phyloP scores from a whole-genome alignment of 2,797 vertebrate genomes.

The Molossus molossus region DNA sequence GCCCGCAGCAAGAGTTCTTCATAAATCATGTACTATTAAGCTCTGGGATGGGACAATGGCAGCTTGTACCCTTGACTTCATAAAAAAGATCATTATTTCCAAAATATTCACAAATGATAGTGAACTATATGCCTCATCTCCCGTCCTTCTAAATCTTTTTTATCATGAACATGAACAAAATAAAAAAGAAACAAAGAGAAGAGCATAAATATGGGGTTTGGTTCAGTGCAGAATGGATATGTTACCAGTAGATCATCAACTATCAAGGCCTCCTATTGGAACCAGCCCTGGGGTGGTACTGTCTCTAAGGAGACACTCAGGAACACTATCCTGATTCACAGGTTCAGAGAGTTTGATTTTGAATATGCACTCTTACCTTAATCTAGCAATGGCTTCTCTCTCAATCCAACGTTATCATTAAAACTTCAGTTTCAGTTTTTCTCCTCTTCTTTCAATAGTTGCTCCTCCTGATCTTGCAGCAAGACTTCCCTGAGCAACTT shows the following conservation, averaged over 20 bases:
- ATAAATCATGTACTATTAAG: neutral
- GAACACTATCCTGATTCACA: neutral
- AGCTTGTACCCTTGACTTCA: neutral
- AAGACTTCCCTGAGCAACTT: neutral
- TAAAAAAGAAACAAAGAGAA: constrained; percentile 21
- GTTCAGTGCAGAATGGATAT: neutral
- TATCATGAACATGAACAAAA: constrained; percentile 34
- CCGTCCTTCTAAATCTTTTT: constrained; percentile 25
- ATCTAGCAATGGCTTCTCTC: neutral
- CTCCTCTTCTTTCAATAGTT: neutral
- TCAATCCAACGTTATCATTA: neutral
- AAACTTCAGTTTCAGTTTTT: neutral
- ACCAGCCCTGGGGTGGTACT: neutral
- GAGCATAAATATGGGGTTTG: neutral
- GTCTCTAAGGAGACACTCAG: neutral
- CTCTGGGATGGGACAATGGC: neutral
- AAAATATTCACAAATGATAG: neutral
- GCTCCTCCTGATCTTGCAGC: neutral
- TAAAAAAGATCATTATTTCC: constrained; percentile 36
- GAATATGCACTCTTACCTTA: constrained; percentile 47
- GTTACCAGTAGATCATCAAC: neutral
- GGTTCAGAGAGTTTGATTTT: neutral
- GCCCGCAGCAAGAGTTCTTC: neutral
- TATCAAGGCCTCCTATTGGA: neutral
- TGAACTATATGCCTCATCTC: neutral